Percentiles rank a stretch among this genome's conserved stretches.
Conservation (phyloP, 2,113 vertebrate genomes). For the Butastur rufipennis region DNA sequence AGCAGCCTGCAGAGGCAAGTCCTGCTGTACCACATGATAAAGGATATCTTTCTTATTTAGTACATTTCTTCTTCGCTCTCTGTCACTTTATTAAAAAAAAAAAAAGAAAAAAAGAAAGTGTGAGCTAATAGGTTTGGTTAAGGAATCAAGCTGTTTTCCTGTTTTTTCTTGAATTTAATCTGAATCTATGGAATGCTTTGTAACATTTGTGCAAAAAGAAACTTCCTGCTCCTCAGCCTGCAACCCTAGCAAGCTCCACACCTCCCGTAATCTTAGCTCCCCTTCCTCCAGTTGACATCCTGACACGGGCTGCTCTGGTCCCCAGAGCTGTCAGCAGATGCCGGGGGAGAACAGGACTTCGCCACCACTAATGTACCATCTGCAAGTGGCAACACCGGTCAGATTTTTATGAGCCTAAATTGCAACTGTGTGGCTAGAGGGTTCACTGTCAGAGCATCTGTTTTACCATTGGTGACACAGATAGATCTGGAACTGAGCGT, state of each 20-base stretch:
- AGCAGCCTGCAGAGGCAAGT: conserved; percentile 32
- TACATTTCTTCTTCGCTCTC: background rate
- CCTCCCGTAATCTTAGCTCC: background rate
- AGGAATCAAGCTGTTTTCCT: background rate
- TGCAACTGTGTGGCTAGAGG: background rate
- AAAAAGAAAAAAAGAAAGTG: background rate
- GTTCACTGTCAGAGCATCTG: background rate
- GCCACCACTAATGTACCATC: fast-evolving
- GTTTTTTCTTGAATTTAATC: background rate
- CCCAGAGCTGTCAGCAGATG: background rate
- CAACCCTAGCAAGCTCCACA: background rate
- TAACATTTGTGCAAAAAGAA: background rate
- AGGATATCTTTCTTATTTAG: background rate
- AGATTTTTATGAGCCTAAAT: background rate
- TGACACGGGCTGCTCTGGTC: background rate
- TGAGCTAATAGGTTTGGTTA: background rate
- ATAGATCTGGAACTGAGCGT: background rate
- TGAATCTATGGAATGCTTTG: background rate
- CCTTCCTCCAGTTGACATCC: background rate
- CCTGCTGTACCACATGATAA: background rate
- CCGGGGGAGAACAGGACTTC: background rate
- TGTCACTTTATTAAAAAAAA: background rate
- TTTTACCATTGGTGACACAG: fast-evolving
- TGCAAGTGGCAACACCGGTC: background rate
- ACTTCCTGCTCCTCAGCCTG: background rate